phyloP scores from a whole-genome alignment of 2,113 vertebrate genomes.

The Halichoerus grypus region DNA sequence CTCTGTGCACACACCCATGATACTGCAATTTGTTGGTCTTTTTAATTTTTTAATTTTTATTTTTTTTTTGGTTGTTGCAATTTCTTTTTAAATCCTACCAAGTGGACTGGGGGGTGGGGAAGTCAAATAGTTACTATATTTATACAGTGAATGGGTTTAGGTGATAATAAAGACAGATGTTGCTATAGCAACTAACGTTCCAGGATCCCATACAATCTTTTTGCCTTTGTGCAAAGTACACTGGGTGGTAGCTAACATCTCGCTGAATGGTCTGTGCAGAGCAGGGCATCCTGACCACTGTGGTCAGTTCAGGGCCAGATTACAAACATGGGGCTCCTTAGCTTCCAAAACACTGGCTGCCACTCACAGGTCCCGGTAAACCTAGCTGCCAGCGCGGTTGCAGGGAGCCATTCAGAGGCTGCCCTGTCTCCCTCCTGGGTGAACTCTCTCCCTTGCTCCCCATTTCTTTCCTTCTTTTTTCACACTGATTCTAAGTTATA shows the following conservation, averaged over 20 bases:
- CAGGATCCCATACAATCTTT: constrained; percentile 70
- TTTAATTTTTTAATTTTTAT: not conserved
- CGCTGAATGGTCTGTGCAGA: not conserved
- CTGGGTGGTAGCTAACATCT: constrained; percentile 54
- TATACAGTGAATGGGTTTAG: constrained; percentile 78
- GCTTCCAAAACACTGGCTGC: too few species aligned
- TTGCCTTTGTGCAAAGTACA: constrained; percentile 69
- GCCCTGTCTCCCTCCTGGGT: not conserved
- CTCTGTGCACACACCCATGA: not conserved
- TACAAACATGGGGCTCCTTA: not conserved
- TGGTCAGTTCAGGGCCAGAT: not conserved
- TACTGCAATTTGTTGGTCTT: not conserved
- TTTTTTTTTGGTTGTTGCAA: constrained; percentile 16
- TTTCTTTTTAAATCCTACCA: constrained; percentile 56
- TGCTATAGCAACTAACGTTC: constrained; percentile 78
- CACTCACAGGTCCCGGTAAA: not conserved
- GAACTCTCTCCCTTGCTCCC: not conserved
- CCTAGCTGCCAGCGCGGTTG: not conserved
- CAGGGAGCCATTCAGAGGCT: not conserved
- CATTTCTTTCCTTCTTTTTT: not conserved
- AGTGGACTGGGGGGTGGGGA: constrained; percentile 70
- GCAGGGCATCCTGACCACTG: not conserved
- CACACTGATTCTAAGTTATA: constrained; percentile 30
- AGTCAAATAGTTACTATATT: constrained; percentile 82
- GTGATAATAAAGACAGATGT: constrained; percentile 83